These are phyloP conservation scores for Gymnothorax javanicus DNA, from an alignment of 2,797 vertebrate species.

Conservation along the genomic window DNA sequence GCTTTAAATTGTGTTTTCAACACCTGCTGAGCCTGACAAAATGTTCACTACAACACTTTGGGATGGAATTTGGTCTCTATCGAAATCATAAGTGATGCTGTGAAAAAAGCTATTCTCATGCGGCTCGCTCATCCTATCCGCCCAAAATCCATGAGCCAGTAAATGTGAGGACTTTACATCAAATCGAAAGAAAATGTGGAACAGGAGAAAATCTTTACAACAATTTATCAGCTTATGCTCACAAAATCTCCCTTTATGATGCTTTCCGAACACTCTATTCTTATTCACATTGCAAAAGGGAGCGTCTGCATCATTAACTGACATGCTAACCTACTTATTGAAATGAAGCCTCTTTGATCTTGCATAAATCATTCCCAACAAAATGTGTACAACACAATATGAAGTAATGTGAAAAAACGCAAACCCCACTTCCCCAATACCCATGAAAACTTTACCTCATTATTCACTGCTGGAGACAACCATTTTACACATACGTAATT, in stretches of 20 bases:
- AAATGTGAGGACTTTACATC: background rate
- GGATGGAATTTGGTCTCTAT: background rate
- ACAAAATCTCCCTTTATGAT: too few species aligned
- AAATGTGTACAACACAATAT: background rate
- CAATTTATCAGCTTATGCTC: background rate
- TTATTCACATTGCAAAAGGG: background rate
- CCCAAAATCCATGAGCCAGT: background rate
- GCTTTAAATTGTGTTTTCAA: slow-evolving; percentile 7
- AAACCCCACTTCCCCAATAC: background rate
- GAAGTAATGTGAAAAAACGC: background rate
- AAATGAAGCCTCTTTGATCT: background rate
- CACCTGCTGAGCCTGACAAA: background rate
- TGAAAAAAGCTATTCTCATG: background rate
- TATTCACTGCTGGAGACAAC: background rate
- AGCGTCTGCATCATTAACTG: background rate
- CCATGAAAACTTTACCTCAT: background rate
- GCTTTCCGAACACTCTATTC: background rate
- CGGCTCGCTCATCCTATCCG: background rate
- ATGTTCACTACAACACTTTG: background rate
- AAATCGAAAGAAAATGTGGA: background rate
- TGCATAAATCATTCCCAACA: background rate
- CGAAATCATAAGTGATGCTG: background rate
- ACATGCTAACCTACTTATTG: background rate
- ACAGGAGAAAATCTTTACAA: background rate
- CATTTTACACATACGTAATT: background rate